Evolutionary conservation across 1,140 invertebrate species (phyloP), one percentile per base, ranked within the genome.

Genomic region (Telenomus remus): DNA sequence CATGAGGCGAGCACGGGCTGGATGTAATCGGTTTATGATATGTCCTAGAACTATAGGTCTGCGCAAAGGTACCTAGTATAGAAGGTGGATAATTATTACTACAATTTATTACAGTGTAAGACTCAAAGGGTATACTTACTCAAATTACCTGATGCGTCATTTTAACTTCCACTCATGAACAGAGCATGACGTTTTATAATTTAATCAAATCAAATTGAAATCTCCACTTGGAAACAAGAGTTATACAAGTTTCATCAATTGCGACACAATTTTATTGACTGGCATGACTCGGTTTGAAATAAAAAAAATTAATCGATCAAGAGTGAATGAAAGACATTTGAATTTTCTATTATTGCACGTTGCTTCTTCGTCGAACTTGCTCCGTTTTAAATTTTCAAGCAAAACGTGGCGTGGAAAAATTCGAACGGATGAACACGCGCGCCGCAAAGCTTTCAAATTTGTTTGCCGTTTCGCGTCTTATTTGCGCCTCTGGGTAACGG

Each of bases 1-100:
- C 37, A 10, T 10, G 10, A 35, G 5, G 5, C 5, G 37, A 2
- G 37, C 9, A 11, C n/a, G n/a, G 37, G 9, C 9, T 39, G 9
- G 1, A 11, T 39, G 3, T 39, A 9, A 39, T 39, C 37, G 9
- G 9, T 39, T 11, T n/a, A 39, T 39, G 2, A 39, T 39, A 9
- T n/a, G 37, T 11, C 37, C 37, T 39, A 39, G 37, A 39, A 39
- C 37, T 39, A n/a, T 9, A 9, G n/a, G 37, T 39, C 37, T 9
- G 9, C 37, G 9, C 2, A 39, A 9, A 27, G 1, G 6, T 6
- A 27, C 19, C 1, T 6, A 6, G 19, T 27, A 15, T 48, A 33
- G 15, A 48, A 48, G 47, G 47, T 48, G 47, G 16, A 33, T 27
- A 48, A 48, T 19, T n/a, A 33, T 11, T 48, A 3, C 15, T 48